Evolutionary conservation across 2,888 invertebrate species (phyloP).

Genomic region (Rhagonycha lutea): DNA sequence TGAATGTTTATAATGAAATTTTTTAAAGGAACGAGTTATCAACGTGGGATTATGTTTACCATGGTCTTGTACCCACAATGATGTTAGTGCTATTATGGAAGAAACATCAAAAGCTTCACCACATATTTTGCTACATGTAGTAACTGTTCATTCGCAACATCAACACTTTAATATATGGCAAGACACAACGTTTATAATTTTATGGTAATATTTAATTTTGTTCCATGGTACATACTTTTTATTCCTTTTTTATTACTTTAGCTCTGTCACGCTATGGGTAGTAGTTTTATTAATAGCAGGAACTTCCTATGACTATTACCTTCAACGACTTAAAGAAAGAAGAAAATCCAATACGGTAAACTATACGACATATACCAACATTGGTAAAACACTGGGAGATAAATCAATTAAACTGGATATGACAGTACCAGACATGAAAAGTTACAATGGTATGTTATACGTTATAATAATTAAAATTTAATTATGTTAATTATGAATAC

Average conservation of each 20-base stretch:
- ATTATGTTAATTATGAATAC: too few species aligned
- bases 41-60: constrained; percentile 80
- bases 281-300: constrained; percentile 65
- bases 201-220: constrained; percentile 62
- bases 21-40: constrained; percentile 67
- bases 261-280: constrained; percentile 53
- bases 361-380: constrained; percentile 56
- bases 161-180: constrained; percentile 65
- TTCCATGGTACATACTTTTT: not conserved
- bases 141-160: constrained; percentile 70
- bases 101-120: constrained; percentile 58
- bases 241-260: constrained; percentile 8
- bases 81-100: constrained; percentile 63
- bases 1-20: not conserved
- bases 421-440: constrained; percentile 50
- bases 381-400: constrained; percentile 41
- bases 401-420: constrained; percentile 45
- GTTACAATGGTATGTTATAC: constrained; percentile 45
- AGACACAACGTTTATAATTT: constrained; percentile 73
- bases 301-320: constrained; percentile 72
- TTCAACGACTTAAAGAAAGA: constrained; percentile 58
- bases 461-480: too few species aligned
- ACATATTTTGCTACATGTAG: constrained; percentile 61
- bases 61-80: constrained; percentile 65
- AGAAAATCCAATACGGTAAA: constrained; percentile 54